A percentile compares a stretch with the other conserved stretches of the same genome.
These are phyloP conservation scores for Magallana nippona DNA, from an alignment of 2,888 invertebrate species.

Conservation along the genomic window DNA sequence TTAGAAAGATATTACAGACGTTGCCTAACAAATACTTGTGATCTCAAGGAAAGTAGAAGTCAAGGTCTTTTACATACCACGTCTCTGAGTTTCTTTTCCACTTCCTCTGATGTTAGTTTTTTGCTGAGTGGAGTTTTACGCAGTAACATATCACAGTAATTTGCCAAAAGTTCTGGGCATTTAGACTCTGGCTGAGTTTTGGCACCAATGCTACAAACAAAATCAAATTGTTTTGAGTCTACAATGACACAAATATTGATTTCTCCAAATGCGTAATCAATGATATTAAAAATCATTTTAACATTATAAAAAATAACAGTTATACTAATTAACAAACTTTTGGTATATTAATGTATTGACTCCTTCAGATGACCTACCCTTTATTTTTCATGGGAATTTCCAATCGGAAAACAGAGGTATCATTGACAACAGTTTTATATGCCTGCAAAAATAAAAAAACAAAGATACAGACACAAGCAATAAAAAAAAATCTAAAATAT, in stretches of 20 bases:
- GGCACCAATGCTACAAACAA: conserved; percentile 71
- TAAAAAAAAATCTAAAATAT: not conserved
- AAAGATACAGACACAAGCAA: not conserved
- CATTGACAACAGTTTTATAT: conserved; percentile 98
- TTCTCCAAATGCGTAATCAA: not conserved
- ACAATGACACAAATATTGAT: too few relatives aligned
- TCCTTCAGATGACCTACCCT: conserved; percentile 76
- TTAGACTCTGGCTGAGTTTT: conserved; percentile 92
- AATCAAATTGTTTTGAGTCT: too few relatives aligned
- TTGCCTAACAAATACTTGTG: too few relatives aligned
- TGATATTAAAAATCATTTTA: not conserved
- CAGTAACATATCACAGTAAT: conserved; percentile 99
- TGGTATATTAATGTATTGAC: too few relatives aligned
- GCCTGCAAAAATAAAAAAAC: conserved; percentile 82
- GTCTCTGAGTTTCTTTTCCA: conserved; percentile 94
- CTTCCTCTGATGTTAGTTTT: conserved; percentile 96
- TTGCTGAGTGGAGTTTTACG: conserved; percentile 97
- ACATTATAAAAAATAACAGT: not conserved
- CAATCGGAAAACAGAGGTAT: conserved; percentile 90
- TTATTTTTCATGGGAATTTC: conserved; percentile 83
- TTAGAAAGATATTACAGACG: too few relatives aligned
- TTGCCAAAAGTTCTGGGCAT: conserved; percentile 98
- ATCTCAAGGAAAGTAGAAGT: too few relatives aligned
- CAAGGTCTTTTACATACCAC: conserved; percentile 83
- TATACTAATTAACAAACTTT: not conserved